phyloP scores from a whole-genome alignment of 2,797 vertebrate species.

The Gymnoscopelus microlampas region DNA sequence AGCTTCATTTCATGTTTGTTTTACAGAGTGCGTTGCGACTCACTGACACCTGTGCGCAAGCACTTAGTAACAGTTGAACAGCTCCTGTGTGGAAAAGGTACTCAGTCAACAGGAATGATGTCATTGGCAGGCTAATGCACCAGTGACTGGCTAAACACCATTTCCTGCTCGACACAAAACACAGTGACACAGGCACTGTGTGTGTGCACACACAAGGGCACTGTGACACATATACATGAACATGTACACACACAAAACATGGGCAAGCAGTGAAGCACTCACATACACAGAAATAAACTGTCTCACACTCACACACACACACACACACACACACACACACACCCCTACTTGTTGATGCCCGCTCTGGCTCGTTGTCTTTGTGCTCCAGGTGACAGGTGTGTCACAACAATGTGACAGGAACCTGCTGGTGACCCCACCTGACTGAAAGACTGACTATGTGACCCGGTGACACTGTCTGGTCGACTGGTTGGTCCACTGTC shows the following conservation, averaged over 20 bases:
- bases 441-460: constrained; percentile 46
- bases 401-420: constrained; percentile 44
- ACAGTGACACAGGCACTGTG: no score
- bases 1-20: no score
- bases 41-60: constrained; percentile 30
- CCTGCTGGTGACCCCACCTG: constrained; percentile 43
- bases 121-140: constrained; percentile 35
- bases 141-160: constrained; percentile 27
- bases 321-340: constrained; percentile 1
- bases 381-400: constrained; percentile 65
- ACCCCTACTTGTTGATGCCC: background rate
- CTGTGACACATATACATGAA: background rate
- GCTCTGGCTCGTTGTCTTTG: background rate
- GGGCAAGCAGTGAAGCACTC: no score
- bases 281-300: background rate
- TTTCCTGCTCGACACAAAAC: constrained; percentile 42
- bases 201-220: no score
- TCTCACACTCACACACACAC: background rate
- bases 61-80: constrained; percentile 43
- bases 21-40: no score
- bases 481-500: constrained; percentile 55
- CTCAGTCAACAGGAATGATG: constrained; percentile 50
- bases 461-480: background rate
- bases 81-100: constrained; percentile 48
- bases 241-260: background rate